These are phyloP conservation scores for Zoanthus gigantus DNA, from an alignment of 92 coral and sea anemone genomes.

Conservation along the genomic window DNA sequence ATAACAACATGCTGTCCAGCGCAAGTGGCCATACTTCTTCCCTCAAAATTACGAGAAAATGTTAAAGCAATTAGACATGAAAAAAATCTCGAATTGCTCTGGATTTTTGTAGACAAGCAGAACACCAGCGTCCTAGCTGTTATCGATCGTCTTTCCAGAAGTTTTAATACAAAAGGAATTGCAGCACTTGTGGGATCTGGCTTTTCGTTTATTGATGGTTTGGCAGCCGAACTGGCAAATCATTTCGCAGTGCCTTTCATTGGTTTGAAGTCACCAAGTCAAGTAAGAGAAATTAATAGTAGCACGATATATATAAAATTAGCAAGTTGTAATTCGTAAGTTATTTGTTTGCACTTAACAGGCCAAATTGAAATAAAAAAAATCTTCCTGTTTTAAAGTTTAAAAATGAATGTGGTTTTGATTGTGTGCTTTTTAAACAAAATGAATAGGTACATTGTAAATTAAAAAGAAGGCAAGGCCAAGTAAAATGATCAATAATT, in stretches of 20 bases:
- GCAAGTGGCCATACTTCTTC: slow-evolving; percentile 15
- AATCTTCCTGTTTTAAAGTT: neutral
- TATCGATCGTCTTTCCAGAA: slow-evolving; percentile 10
- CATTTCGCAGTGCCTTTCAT: slow-evolving; percentile 58
- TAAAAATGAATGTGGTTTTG: neutral
- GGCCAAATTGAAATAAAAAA: neutral
- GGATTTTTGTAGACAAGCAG: slow-evolving; percentile 26
- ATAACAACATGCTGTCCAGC: neutral
- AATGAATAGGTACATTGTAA: neutral
- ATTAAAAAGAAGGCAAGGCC: neutral
- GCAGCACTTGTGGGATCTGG: slow-evolving; percentile 64
- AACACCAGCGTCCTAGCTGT: slow-evolving; percentile 14
- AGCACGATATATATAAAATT: neutral
- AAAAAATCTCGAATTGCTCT: slow-evolving; percentile 9
- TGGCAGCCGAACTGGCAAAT: slow-evolving; percentile 48
- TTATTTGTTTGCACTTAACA: neutral
- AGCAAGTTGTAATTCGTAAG: neutral
- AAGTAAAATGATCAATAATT: slow-evolving; percentile 6
- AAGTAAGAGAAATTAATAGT: slow-evolving; percentile 18
- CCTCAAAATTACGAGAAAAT: neutral
- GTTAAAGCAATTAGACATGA: neutral
- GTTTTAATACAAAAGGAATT: slow-evolving; percentile 15
- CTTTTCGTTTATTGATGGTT: slow-evolving; percentile 44
- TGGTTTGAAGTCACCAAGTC: slow-evolving; percentile 29
- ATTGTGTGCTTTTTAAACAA: neutral